Evolutionary conservation across 2,113 vertebrate genomes (phyloP), one percentile per base, ranked within the genome.

Genomic region (Nestor notabilis): DNA sequence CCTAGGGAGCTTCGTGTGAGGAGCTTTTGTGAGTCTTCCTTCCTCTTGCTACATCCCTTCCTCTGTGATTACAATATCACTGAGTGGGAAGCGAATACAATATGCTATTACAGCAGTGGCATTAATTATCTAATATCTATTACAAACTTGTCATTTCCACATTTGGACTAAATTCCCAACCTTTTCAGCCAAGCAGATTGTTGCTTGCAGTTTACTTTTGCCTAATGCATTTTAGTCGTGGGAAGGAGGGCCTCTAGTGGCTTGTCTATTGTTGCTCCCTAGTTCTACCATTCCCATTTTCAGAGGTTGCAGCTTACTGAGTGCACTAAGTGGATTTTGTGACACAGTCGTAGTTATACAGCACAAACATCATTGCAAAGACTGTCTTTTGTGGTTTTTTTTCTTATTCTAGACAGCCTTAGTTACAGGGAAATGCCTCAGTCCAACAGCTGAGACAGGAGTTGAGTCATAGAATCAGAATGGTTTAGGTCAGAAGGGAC

Each of bases 221-320:
- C 28, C 47, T 6, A 2, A 7, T 24, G 39, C 6, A 2, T 41
- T 65, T 41, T 25, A 64, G 7, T 21, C 29, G 33, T 37, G 61
- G 29, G 63, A 83, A 81, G 7, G 68, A 83, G 63, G 52, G 53
- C 79, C 53, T n/a, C 52, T 77, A 35, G 70, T 31, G 71, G 53
- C 68, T 86, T 79, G 72, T 61, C 13, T 53, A 33, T 75, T 89
- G 43, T 14, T 86, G 89, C 91, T 91, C 83, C 68, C 56, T 82
- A 71, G 72, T 89, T 97, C 77, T 70, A 80, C 76, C 90, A 65
- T 77, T 95, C 90, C 65, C 39, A n/a, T 97, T 96, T 94, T 71
- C 87, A 72, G 93, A 83, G 53, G 19, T 2, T 86, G 56, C 43
- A 53, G 33, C 90, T 80, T 89, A 77, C 75, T 83, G 63, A 47